Evolutionary conservation across 2,888 invertebrate species (phyloP), one percentile per base, ranked within the genome.

Genomic region (Drosophila seclusa): DNA sequence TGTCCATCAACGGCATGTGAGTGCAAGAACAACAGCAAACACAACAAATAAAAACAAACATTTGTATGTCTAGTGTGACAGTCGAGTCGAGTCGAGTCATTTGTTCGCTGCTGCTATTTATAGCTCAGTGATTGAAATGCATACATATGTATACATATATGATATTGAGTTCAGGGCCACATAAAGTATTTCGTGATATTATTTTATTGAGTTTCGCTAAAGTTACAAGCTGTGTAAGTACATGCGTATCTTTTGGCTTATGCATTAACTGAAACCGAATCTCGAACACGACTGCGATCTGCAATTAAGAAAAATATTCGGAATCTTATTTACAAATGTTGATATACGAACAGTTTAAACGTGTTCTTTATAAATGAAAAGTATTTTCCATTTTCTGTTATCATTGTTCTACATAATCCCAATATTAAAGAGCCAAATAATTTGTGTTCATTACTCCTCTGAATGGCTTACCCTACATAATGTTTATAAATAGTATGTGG

Each of bases 1-100:
- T 74, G 81, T 60, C 74, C 74, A 80, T 82, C 82, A 83, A 61
- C 49, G 21, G 60, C 31, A 71, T 67, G 74, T 50, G 54, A 61
- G 40, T 24, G 42, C 21, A 42, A 11, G 21, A 21, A 42, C 42
- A 42, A 21, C 21, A 42, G 11, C 21, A 42, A n/a, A 21, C 13
- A 69, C 55, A 53, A 66, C 48, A 42, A 71, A 16, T 34, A 42
- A 52, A 29, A 66, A 54, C 52, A 64, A 57, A 52, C 49, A 64
- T 65, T 61, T 68, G 57, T 52, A 38, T 58, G 63, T 68, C 59
- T 48, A 62, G 65, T 73, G 52, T 78, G 74, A 62, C 79, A 66
- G 42, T 40, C 40, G 40, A 40, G 40, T 40, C 11, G 78, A 65
- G 36, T 55, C 49, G 38, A 18, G 18, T 38, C 45, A 45, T 45